These are phyloP conservation scores for Dreissena polymorpha DNA, from an alignment of 1,140 invertebrate genomes.

Conservation along the genomic window DNA sequence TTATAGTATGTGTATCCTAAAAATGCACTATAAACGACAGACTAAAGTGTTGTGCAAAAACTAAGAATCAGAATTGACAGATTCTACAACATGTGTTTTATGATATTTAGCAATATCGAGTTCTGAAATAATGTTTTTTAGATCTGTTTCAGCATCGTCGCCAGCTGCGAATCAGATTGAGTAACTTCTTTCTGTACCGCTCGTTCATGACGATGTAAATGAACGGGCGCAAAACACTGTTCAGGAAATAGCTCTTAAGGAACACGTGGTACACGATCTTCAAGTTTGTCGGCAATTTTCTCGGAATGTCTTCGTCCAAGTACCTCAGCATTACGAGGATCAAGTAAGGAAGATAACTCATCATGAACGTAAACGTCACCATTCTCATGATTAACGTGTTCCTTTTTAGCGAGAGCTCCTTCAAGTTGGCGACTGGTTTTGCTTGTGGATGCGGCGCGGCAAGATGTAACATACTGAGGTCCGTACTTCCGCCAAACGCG, in stretches of 20 bases:
- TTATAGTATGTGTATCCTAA: no score
- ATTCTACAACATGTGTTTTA: no score
- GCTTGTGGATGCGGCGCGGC: neutral
- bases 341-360: constrained; percentile 41
- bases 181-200: constrained; percentile 1
- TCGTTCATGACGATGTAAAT: constrained; percentile 46
- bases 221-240: constrained; percentile 37
- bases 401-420: constrained; percentile 29
- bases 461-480: neutral
- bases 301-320: constrained; percentile 25
- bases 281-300: neutral
- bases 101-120: no score
- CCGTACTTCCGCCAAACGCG: neutral
- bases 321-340: constrained; percentile 32
- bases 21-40: no score
- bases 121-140: no score
- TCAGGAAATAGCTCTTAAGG: constrained; percentile 38
- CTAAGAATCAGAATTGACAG: no score
- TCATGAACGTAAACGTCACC: constrained; percentile 49
- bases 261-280: constrained; percentile 37
- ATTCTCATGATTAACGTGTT: constrained; percentile 42
- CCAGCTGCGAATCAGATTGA: no score
- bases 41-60: no score
- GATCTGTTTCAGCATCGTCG: no score
- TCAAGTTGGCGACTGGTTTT: neutral